Base-by-base conservation (phyloP, 2,888 invertebrate genomes). In the Pemphredon lugubris region DNA sequence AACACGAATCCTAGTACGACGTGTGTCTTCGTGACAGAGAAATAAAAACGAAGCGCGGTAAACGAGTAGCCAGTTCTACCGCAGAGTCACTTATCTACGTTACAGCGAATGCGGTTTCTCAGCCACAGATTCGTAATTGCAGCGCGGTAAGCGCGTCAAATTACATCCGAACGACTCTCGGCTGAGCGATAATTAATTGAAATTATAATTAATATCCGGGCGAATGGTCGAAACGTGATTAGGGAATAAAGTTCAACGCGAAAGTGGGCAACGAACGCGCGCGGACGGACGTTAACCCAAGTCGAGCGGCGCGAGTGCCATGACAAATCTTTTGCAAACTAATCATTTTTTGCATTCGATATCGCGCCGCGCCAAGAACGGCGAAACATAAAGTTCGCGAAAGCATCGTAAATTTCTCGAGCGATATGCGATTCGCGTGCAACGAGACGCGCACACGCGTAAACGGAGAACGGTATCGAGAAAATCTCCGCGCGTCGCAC, bases 51-150 rank as follows among this genome's bases (percentile, higher is more conserved):
- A 57, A 48, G 48, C 47, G 53, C 34, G 63, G 55, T 57, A 57
- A 64, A 64, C 37, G 67, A 55, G 34, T 30, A 21, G n/a, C 30
- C 42, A 26, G 66, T 47, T 63, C 11, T 16, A 63, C 55, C 64
- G 64, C 64, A 63, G 50, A 9, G 30, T 55, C 64, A 16, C 55
- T 57, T 64, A 64, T 51, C 37, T 18, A 63, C 55, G 42, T 30
- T 9, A 9, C 9, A 30, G 48, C 42, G 37, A 51, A 32, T 55
- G 67, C 44, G 67, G 67, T 63, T 68, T 57, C 37, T 48, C 50
- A 64, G 30, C 55, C 32, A 21, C 54, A 44, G 14, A 11, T 42
- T 14, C 44, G 65, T 68, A 68, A 68, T 64, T 64, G 40, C 14
- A 6, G 51, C 21, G 9, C 39, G 44, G 55, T 30, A 57, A 57